phyloP scores from a whole-genome alignment of 2,113 vertebrate genomes.

The Helogale parvula region DNA sequence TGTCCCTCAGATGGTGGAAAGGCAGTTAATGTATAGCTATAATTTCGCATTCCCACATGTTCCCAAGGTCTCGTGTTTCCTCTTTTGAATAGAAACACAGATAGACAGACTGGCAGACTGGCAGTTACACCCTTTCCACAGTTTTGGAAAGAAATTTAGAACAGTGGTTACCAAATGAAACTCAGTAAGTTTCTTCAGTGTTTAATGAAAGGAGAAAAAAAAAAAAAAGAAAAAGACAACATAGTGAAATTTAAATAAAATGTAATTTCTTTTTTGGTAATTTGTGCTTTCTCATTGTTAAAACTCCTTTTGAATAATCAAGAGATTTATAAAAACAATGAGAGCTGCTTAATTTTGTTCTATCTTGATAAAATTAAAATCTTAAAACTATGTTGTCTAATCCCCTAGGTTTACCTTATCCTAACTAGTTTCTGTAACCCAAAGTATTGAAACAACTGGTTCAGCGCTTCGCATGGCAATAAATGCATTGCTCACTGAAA shows the following conservation, averaged over 20 bases:
- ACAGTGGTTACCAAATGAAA: conserved; percentile 3
- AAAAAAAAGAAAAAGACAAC: not conserved
- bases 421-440: not conserved
- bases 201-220: not conserved
- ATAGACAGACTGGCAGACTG: not conserved
- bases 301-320: not conserved
- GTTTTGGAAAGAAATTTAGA: not conserved
- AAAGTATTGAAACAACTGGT: conserved; percentile 19
- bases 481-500: not conserved
- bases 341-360: not conserved
- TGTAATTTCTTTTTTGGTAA: not conserved
- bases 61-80: conserved; percentile 37
- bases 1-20: not conserved
- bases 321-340: not conserved
- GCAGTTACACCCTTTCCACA: not conserved
- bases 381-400: not conserved
- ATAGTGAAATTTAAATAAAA: not conserved
- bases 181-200: conserved; percentile 12
- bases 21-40: not conserved
- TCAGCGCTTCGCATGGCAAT: conserved; percentile 26
- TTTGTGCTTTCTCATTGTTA: not conserved
- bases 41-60: conserved; percentile 9
- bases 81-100: conserved; percentile 21
- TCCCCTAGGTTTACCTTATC: not conserved
- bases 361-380: conserved; percentile 28